Evolutionary conservation across 2,888 invertebrate genomes (phyloP), one percentile per base, ranked within the genome.

Genomic region (Drosophila tanythrix): DNA sequence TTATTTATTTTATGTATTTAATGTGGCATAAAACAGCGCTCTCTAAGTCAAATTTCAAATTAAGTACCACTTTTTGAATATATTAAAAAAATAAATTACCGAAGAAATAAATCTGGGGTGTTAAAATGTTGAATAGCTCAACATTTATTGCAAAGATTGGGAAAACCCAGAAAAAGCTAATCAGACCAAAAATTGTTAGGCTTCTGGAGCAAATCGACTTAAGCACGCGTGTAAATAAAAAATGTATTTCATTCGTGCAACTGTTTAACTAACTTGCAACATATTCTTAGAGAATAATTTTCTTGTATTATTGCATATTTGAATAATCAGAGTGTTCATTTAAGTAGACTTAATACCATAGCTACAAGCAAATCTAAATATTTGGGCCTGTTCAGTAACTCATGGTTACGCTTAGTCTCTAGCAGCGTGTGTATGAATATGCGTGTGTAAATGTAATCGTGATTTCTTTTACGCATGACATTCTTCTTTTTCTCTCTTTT

Each of bases 401-500:
- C n/a, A 21, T 40, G 56, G 38, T 29, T 56, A 29, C n/a, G 29
- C 3, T 29, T 56, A 43, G 40, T 29, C 15, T 57, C 25, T 35
- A 25, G 15, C 21, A 25, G 21, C 35, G 36, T 33, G 15, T 46
- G 31, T 21, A 31, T 21, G 46, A 46, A 46, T 15, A 46, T 46
- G 46, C 46, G 25, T 46, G 46, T 64, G 29, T 18, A 25, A 27
- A 48, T 50, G 27, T 52, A 21, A 29, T 55, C 21, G 29, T 21
- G 58, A 55, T 50, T 51, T 46, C 35, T 38, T 27, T 36, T 35
- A 40, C 35, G 60, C 33, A 29, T 38, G 27, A 18, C 18, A 25
- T 46, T 33, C 33, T 21, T 43, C 21, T 40, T 21, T 18, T 40
- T 40, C 29, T 10, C 15, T 59, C 36, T 43, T 33, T 43, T 31